Evolutionary conservation across 2,797 vertebrate species (phyloP), one percentile per base, ranked within the genome.

Genomic region (Ctenosaura bakeri): DNA sequence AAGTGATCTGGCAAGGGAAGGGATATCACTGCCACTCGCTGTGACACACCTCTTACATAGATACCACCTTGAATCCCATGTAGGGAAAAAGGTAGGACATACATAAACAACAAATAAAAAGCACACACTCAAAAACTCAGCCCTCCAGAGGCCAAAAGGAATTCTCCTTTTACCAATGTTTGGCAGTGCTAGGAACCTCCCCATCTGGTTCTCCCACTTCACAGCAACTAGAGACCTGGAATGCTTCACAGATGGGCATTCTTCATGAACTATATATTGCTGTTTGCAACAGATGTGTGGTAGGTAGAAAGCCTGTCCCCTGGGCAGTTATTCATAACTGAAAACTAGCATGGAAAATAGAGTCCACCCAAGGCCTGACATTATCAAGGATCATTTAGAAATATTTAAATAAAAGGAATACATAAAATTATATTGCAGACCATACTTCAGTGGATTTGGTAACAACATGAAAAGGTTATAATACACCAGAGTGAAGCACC

Each of bases 271-370:
- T 42, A 26, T 56, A 35, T 38, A 1, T 35, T 54, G 71, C 32
- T 86, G 24, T 86, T 54, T 81, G 52, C 52, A 74, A 64, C 62
- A 86, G 46, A 81, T 74, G 42, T 74, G 9, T 64, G 38, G 24
- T 62, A 69, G 64, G 29, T 32, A 50, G 84, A 64, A 90, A 80
- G 76, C 26, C 42, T 79, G 66, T 90, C 26, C 29, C 13, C 54
- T 81, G 26, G 52, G 24, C 66, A 79, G 74, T 26, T 74, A 74
- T 59, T 62, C 54, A 29, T 20, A 64, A 32, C 32, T 82, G 42
- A 81, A 85, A 74, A 81, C 24, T 64, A 73, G 29, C 77, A 64
- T 29, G 74, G 79, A 14, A 86, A 74, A 74, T 86, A 54, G 38
- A 86, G 38, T 54, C 66, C 66, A 62, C 4, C 35, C 64, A 76